Evolutionary conservation across 2,113 vertebrate genomes (phyloP).

Genomic region (Setophaga coronata): DNA sequence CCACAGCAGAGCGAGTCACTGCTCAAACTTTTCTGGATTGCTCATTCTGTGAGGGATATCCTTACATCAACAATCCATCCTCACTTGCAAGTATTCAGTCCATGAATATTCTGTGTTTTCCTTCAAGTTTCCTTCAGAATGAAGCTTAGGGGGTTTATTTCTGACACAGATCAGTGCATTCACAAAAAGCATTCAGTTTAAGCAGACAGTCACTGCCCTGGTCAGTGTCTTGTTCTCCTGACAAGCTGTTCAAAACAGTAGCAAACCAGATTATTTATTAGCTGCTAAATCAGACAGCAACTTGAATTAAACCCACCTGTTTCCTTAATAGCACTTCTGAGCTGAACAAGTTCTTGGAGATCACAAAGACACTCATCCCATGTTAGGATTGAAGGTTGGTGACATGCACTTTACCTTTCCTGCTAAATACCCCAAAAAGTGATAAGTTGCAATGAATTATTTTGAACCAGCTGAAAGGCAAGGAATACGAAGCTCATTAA

Average conservation of each 20-base stretch:
- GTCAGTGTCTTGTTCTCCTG: background rate
- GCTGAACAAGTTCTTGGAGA: background rate
- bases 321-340: conserved; percentile 20
- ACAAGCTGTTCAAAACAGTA: background rate
- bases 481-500: background rate
- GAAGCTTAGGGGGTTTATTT: background rate
- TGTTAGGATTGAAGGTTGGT: background rate
- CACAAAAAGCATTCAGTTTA: background rate
- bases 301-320: background rate
- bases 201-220: background rate
- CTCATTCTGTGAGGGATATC: background rate
- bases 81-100: background rate
- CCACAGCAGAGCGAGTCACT: background rate
- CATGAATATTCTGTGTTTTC: background rate
- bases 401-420: background rate
- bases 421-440: background rate
- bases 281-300: background rate
- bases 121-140: background rate
- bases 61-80: background rate
- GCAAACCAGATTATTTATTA: background rate
- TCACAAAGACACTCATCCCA: background rate
- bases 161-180: background rate
- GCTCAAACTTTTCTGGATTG: background rate
- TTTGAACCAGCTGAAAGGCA: background rate
- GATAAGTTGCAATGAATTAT: background rate